Conservation (phyloP, 1,140 invertebrate species). For the Diorhabda sublineata region DNA sequence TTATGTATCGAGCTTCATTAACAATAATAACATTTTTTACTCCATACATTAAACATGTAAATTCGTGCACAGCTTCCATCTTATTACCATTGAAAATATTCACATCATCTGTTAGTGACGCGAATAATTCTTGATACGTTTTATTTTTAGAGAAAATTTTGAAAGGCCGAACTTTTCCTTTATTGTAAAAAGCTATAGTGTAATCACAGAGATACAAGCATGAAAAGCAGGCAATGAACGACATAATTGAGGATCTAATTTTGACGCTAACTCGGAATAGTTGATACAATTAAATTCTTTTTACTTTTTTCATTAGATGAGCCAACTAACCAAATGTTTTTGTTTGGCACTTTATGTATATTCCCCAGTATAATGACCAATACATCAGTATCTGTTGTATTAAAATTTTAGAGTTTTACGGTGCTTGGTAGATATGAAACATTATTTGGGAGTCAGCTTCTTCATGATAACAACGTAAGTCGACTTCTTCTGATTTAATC, state of each 20-base stretch:
- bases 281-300: slow-evolving; percentile 28
- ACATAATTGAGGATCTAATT: background rate
- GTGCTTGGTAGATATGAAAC: slow-evolving; percentile 16
- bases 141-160: too few relatives aligned
- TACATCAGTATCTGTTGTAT: slow-evolving; percentile 40
- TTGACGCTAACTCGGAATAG: slow-evolving; percentile 27
- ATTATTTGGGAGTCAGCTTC: slow-evolving; percentile 28
- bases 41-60: too few relatives aligned
- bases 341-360: slow-evolving; percentile 38
- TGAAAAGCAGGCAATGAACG: slow-evolving; percentile 5
- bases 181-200: slow-evolving; percentile 5
- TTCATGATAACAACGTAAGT: slow-evolving; percentile 36
- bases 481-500: slow-evolving; percentile 33
- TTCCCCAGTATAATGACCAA: slow-evolving; percentile 41
- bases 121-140: too few relatives aligned
- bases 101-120: too few relatives aligned
- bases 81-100: too few relatives aligned
- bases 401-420: slow-evolving; percentile 29
- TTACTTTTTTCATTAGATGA: slow-evolving; percentile 28
- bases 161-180: too few relatives aligned
- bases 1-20: too few relatives aligned
- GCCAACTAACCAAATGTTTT: slow-evolving; percentile 36
- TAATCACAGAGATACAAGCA: background rate
- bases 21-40: too few relatives aligned
- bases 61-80: too few relatives aligned